phyloP scores from a whole-genome alignment of 1,140 invertebrate genomes.

The Eubasilissa regina region DNA sequence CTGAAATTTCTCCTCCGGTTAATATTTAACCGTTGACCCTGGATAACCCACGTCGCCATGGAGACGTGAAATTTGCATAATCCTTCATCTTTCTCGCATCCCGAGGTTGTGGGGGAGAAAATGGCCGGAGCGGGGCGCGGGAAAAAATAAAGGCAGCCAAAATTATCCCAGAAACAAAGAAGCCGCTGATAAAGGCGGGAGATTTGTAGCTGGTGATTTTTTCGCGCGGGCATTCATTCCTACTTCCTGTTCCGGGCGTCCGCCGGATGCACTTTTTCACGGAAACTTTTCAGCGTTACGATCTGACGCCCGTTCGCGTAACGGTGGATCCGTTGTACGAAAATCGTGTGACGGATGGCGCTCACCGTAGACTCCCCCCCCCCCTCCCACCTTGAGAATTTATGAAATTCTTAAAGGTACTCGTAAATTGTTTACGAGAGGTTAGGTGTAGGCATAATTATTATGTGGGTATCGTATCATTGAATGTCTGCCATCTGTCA shows the following conservation, averaged over 20 bases:
- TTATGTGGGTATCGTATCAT: background rate
- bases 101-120: constrained; percentile 46
- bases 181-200: constrained; percentile 52
- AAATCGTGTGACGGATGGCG: constrained; percentile 6
- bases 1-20: constrained; percentile 55
- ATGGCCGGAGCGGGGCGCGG: constrained; percentile 25
- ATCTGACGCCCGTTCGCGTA: constrained; percentile 26
- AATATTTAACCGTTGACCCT: constrained; percentile 59
- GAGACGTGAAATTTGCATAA: constrained; percentile 59
- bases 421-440: too few species aligned
- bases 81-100: constrained; percentile 59
- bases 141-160: constrained; percentile 41
- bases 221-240: constrained; percentile 47
- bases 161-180: constrained; percentile 57
- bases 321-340: constrained; percentile 4
- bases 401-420: too few species aligned
- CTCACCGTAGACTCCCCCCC: background rate
- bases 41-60: constrained; percentile 52
- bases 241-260: constrained; percentile 52
- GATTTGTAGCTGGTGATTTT: constrained; percentile 60
- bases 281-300: constrained; percentile 51
- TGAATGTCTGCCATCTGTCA: background rate
- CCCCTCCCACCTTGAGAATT: background rate
- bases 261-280: constrained; percentile 58
- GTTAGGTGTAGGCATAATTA: too few species aligned